A percentile compares a stretch with the other conserved stretches of the same genome.
These are phyloP conservation scores for Agraylea sexmaculata DNA, from an alignment of 1,140 invertebrate genomes.

Conservation along the genomic window DNA sequence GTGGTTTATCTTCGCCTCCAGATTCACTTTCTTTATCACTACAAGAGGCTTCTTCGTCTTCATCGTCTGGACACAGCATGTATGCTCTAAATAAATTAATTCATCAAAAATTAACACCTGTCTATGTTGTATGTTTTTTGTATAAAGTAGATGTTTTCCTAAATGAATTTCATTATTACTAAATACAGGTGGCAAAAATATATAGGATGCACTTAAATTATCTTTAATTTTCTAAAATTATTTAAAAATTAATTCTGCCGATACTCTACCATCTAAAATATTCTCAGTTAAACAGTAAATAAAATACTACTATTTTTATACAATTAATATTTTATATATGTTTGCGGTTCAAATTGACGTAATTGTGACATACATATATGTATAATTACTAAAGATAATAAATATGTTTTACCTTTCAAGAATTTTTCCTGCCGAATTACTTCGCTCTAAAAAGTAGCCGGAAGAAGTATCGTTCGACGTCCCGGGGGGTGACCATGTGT, in stretches of 20 bases:
- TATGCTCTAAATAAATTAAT: constrained; percentile 24
- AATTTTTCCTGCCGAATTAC: constrained; percentile 83
- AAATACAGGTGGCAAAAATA: too few relatives aligned
- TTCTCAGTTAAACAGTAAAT: too few relatives aligned
- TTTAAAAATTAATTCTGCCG: too few relatives aligned
- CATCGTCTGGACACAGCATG: constrained; percentile 35
- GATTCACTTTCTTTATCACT: constrained; percentile 16
- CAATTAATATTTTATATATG: too few relatives aligned
- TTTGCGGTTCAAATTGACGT: too few relatives aligned
- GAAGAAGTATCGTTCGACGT: constrained; percentile 91
- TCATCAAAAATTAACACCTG: background rate
- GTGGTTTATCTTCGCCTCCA: constrained; percentile 9
- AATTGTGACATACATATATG: too few relatives aligned
- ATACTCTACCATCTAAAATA: too few relatives aligned
- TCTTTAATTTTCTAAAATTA: too few relatives aligned
- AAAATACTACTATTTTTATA: too few relatives aligned
- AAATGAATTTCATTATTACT: too few relatives aligned
- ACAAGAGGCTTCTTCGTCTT: constrained; percentile 28
- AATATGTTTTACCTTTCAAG: constrained; percentile 46
- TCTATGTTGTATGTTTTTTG: background rate
- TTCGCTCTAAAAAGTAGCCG: constrained; percentile 89
- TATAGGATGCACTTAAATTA: too few relatives aligned
- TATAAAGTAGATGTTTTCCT: too few relatives aligned
- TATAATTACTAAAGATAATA: constrained; percentile 1
- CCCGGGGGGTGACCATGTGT: constrained; percentile 86